phyloP scores from a whole-genome alignment of 2,113 vertebrate species.

The Gasterosteus nipponicus region DNA sequence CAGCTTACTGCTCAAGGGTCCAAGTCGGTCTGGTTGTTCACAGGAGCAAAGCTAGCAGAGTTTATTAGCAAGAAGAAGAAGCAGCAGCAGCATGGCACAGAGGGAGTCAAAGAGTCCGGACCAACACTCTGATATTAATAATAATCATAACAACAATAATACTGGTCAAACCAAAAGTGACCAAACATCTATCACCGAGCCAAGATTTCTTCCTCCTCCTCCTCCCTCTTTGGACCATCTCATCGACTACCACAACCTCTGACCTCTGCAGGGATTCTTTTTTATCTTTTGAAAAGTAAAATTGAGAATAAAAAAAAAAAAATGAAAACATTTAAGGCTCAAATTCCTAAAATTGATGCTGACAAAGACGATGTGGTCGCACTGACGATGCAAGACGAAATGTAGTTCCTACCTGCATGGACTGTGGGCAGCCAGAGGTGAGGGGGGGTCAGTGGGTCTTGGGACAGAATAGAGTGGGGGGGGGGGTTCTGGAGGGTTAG shows the following conservation, averaged over 20 bases:
- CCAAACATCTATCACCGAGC: conserved; percentile 35
- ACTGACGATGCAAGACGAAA: conserved; percentile 49
- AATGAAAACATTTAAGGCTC: conserved; percentile 78
- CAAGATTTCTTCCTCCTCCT: conserved; percentile 19
- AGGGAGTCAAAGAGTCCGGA: conserved; percentile 13
- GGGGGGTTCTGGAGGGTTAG: conserved; percentile 32
- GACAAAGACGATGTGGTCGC: conserved; percentile 62
- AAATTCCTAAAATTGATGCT: conserved; percentile 68
- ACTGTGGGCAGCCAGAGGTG: conserved; percentile 69
- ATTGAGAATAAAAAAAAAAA: conserved; percentile 31
- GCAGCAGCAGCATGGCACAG: conserved; percentile 14
- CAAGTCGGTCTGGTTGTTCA: conserved; percentile 50
- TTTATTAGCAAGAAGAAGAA: conserved; percentile 15
- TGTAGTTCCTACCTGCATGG: conserved; percentile 61
- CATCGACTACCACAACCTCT: conserved; percentile 13
- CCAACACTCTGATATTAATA: conserved; percentile 54
- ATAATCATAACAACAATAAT: conserved; percentile 64
- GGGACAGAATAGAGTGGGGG: not conserved
- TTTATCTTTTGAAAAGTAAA: not conserved
- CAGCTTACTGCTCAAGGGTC: conserved; percentile 41
- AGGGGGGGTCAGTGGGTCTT: conserved; percentile 18
- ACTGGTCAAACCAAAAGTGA: conserved; percentile 77
- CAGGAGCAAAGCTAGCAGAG: conserved; percentile 43
- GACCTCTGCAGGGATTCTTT: conserved; percentile 29
- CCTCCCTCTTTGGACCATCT: not conserved